Evolutionary conservation across 2,113 vertebrate species (phyloP), one percentile per base, ranked within the genome.

Genomic region (Elgaria multicarinata): DNA sequence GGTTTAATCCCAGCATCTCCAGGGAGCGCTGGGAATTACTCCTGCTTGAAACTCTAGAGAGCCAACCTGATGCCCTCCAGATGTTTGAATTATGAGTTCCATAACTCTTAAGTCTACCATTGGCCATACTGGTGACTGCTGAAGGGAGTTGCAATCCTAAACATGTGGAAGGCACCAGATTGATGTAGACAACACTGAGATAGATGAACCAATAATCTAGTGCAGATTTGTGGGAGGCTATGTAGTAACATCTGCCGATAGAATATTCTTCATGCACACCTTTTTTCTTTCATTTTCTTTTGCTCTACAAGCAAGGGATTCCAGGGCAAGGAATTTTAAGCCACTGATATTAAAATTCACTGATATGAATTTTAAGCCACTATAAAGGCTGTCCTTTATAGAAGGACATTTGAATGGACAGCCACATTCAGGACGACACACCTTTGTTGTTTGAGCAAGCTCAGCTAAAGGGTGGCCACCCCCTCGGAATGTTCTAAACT

Each of bases 401-500:
- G 39, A 79, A 81, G 44, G 50, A 14, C 67, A 62, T 72, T 82
- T 88, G 9, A 82, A 82, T 58, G 66, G 14, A 39, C 26, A 39
- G 5, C 28, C 16, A 69, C 26, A 42, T 42, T 77, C 66, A 55
- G 46, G 28, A 42, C 28, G 3, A 9, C 75, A 53, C 16, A 42
- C 44, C n/a, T 77, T 69, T 69, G 42, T 76, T 44, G 64, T 12
- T 50, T 79, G 53, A 72, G 39, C 28, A 90, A 90, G n/a, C 6
- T 28, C 39, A 79, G 90, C 80, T 18, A 18, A 55, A 83, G 3
- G 82, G 72, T 91, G 77, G 33, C 82, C 91, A 87, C 92, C 82
- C 53, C 83, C 42, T 74, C 36, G n/a, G 91, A 95, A 91, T 86
- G 46, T 89, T 86, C 89, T 53, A 91, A 76, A n/a, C 87, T 92